These are phyloP conservation scores for Oncorhynchus gorbuscha DNA, from an alignment of 2,113 vertebrate genomes.

Conservation along the genomic window DNA sequence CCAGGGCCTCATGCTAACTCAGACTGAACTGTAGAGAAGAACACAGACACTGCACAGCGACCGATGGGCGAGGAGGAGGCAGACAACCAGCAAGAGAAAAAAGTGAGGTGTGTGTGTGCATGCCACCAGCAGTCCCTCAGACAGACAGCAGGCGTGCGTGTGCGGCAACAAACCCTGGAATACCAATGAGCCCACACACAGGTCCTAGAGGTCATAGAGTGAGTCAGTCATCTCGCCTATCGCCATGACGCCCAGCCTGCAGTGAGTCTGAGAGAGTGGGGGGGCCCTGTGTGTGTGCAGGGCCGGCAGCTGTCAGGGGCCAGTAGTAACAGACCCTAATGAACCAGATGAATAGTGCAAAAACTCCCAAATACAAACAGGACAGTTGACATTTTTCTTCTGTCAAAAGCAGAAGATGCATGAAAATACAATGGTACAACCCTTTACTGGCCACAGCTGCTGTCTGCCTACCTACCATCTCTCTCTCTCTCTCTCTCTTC, in stretches of 20 bases:
- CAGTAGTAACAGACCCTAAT: slow-evolving; percentile 98
- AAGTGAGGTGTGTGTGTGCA: slow-evolving; percentile 26
- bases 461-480: neutral
- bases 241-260: slow-evolving; percentile 81
- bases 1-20: slow-evolving; percentile 65
- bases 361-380: slow-evolving; percentile 99
- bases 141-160: slow-evolving; percentile 96
- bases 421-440: slow-evolving; percentile 98
- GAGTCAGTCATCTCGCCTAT: slow-evolving; percentile 90
- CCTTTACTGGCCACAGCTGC: slow-evolving; percentile 80
- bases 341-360: slow-evolving; percentile 99
- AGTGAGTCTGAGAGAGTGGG: slow-evolving; percentile 47
- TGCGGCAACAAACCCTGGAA: slow-evolving; percentile 88
- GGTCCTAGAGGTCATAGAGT: slow-evolving; percentile 98
- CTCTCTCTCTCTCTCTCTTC: neutral
- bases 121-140: slow-evolving; percentile 80
- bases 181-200: slow-evolving; percentile 86
- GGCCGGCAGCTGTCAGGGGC: slow-evolving; percentile 99
- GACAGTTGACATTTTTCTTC: slow-evolving; percentile 99
- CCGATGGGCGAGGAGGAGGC: neutral
- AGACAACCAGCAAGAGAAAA: too few relatives aligned
- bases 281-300: slow-evolving; percentile 59
- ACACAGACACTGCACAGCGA: neutral
- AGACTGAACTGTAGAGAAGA: slow-evolving; percentile 45
- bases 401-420: slow-evolving; percentile 99